These are phyloP conservation scores for Phalanger gymnotis DNA, from an alignment of 2,797 vertebrate species.

Conservation along the genomic window DNA sequence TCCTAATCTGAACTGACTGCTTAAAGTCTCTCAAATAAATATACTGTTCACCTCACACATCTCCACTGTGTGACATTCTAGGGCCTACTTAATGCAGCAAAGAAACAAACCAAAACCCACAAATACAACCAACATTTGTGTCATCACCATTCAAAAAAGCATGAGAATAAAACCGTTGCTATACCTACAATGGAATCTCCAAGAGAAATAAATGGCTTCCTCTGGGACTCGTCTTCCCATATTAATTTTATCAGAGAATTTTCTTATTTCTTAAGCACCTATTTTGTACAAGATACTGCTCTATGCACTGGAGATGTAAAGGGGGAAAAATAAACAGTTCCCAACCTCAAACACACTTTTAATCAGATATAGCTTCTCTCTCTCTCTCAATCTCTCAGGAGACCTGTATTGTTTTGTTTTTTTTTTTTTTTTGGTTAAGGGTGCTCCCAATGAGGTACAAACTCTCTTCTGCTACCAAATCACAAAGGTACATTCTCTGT, in stretches of 20 bases:
- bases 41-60: neutral
- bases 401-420: neutral
- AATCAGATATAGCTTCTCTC: neutral
- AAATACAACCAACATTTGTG: constrained; percentile 25
- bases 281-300: neutral
- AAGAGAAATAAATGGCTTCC: neutral
- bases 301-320: neutral
- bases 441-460: neutral
- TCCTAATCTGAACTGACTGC: constrained; percentile 50
- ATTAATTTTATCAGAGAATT: neutral
- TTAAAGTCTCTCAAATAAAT: neutral
- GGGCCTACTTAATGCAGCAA: neutral
- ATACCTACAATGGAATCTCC: neutral
- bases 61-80: neutral
- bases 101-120: neutral
- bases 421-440: neutral
- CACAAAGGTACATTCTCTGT: neutral
- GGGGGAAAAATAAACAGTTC: neutral
- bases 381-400: neutral
- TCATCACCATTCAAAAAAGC: neutral
- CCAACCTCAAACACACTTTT: neutral
- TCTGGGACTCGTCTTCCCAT: neutral
- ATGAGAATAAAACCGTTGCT: neutral
- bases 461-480: neutral
- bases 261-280: neutral